phyloP scores from a whole-genome alignment of 1,140 invertebrate species.

The Glossosoma conforme region DNA sequence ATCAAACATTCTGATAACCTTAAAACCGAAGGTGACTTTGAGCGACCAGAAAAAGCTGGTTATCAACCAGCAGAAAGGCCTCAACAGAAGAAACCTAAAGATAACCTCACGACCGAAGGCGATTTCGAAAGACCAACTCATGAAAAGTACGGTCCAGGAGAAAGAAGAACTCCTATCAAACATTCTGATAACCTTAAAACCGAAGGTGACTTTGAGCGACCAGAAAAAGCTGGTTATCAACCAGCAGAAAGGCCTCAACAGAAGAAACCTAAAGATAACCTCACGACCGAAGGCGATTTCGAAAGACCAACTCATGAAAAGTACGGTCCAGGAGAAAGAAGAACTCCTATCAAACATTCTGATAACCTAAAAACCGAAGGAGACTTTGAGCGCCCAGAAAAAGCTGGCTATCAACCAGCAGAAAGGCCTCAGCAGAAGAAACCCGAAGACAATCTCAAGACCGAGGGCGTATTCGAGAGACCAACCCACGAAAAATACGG shows the following conservation, averaged over 20 bases:
- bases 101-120: slow-evolving; percentile 58
- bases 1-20: slow-evolving; percentile 54
- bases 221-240: slow-evolving; percentile 34
- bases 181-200: slow-evolving; percentile 53
- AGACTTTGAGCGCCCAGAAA: slow-evolving; percentile 55
- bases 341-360: slow-evolving; percentile 53
- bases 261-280: slow-evolving; percentile 49
- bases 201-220: slow-evolving; percentile 54
- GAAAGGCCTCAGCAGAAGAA: slow-evolving; percentile 54
- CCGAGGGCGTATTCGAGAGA: slow-evolving; percentile 64
- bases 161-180: slow-evolving; percentile 36
- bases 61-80: slow-evolving; percentile 48
- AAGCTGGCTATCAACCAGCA: slow-evolving; percentile 50
- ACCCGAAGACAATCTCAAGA: slow-evolving; percentile 57
- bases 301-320: slow-evolving; percentile 38
- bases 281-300: slow-evolving; percentile 55
- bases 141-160: slow-evolving; percentile 35
- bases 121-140: slow-evolving; percentile 48
- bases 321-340: slow-evolving; percentile 55
- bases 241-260: slow-evolving; percentile 48
- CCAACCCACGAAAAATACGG: slow-evolving; percentile 39
- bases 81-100: slow-evolving; percentile 45
- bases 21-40: slow-evolving; percentile 55
- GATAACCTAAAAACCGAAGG: slow-evolving; percentile 62
- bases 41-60: slow-evolving; percentile 39